Percentiles rank a stretch among this genome's conserved stretches.
These are phyloP conservation scores for Okamejei kenojei DNA, from an alignment of 2,797 vertebrate species.

Conservation along the genomic window DNA sequence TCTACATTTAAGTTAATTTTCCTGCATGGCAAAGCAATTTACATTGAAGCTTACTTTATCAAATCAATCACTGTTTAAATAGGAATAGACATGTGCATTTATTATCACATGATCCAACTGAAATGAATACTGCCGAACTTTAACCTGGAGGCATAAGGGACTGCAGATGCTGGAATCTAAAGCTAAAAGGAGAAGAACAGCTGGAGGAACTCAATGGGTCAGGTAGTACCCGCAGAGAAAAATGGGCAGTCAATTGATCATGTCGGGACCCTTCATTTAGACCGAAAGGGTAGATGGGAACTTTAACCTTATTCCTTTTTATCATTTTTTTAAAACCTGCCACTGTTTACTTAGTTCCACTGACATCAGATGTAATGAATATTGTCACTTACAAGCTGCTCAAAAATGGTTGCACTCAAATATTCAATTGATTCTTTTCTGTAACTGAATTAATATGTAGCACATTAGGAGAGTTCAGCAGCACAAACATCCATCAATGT, in stretches of 20 bases:
- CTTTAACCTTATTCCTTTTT: neutral
- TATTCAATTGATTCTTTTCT: neutral
- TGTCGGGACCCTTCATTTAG: too few relatives aligned
- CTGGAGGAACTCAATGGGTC: too few relatives aligned
- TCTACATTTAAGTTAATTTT: neutral
- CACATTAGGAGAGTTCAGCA: neutral
- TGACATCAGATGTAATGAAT: neutral
- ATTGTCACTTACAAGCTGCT: neutral
- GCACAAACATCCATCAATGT: neutral
- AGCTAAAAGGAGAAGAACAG: too few relatives aligned
- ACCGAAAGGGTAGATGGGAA: too few relatives aligned
- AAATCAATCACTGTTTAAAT: neutral
- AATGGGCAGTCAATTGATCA: too few relatives aligned
- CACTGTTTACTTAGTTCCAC: neutral
- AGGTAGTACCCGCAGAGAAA: too few relatives aligned
- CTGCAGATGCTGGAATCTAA: too few relatives aligned
- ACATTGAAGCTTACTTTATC: neutral
- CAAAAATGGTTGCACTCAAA: neutral
- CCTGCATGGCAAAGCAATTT: neutral
- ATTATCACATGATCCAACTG: neutral
- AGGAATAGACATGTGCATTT: neutral
- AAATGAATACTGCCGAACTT: neutral
- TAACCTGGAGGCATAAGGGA: neutral
- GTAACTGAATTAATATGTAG: neutral
- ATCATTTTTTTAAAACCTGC: neutral